Evolutionary conservation across 2,888 invertebrate genomes (phyloP), one percentile per base, ranked within the genome.

Genomic region (Romanomermis culicivorax): DNA sequence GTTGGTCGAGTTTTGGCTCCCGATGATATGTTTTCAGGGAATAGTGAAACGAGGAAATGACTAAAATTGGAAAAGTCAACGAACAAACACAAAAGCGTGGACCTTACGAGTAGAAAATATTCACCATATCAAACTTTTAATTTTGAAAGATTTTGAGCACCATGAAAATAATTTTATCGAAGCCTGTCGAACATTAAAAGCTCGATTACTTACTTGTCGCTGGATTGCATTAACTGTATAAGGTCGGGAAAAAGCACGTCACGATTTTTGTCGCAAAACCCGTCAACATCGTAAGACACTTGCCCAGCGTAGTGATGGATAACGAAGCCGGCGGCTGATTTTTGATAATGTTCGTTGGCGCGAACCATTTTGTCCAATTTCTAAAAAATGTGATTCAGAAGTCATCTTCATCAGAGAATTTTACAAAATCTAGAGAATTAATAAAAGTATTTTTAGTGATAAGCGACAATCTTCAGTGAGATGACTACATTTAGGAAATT

Each of bases 271-370:
- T 80, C 80, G 68, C 79, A 80, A 65, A 80, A 80, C 17, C 78
- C 78, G 27, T 77, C 76, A 7, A 76, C 76, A 60, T 76, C 74
- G 66, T 80, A 80, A 11, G 65, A 62, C 50, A 75, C 75, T 64
- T 77, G 75, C n/a, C 80, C 80, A 24, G 80, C 80, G 65, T 80
- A 80, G 65, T 80, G 80, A 59, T 76, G 75, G 56, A 80, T 74
- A 26, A 77, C 69, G 63, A 80, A 80, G 45, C 75, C 76, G 29
- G 74, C 72, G 54, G 71, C 72, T 48, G 74, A 72, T 26, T 68
- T 70, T 60, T 76, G 75, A 64, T 75, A 80, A 65, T 80, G 79
- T 48, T 75, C 74, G 65, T 79, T 77, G 42, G 67, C 67, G 20
- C 72, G 70, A 7, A 77, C 73, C 29, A 74, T 71, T 48, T 68